Base-by-base conservation (phyloP, 1,140 invertebrate species). In the Calliphora vicina region DNA sequence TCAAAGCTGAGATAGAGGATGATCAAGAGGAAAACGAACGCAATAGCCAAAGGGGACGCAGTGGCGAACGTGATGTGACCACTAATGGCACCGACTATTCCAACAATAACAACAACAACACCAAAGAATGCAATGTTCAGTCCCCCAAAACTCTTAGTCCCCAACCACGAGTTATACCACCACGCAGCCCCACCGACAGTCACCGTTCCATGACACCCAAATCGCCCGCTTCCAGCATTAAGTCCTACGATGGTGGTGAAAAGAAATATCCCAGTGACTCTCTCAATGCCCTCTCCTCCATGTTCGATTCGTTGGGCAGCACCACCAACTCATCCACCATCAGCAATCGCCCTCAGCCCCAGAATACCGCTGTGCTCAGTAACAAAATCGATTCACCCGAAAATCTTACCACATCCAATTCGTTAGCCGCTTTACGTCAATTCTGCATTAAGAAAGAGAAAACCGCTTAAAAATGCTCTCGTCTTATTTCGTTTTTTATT, bases 261-360 rank as follows among this genome's bases (percentile, higher is more conserved):
- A 93, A 94, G 1, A 93, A 94, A 26, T 93, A 91, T 83, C 87
- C 88, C 27, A 91, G 88, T 20, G 88, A 90, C 42, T 96, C 96
- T 84, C 92, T 97, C 17, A 96, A 96, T 13, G 96, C 96, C 0
- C 91, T 97, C 0, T 96, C 96, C 4, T 97, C 96, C 20, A 97
- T 97, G 96, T 97, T 97, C 85, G 96, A 97, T 89, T 90, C 88
- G 1, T 71, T 90, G n/a, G 88, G 88, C 84, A 88, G 87, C 72
- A 84, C 84, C 9, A 83, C 82, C 78, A 83, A 84, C 10, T 84
- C 80, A 13, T 76, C 73, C 9, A 76, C 81, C 4, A 57, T 61
- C 23, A 81, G 76, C 50, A 82, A 20, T 42, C 83, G 83, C 3
- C 25, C 83, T n/a, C 83, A 84, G 25, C 72, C 78, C 27, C 83